Base-by-base conservation (phyloP, 2,888 invertebrate species). In the Tiphia femorata region DNA sequence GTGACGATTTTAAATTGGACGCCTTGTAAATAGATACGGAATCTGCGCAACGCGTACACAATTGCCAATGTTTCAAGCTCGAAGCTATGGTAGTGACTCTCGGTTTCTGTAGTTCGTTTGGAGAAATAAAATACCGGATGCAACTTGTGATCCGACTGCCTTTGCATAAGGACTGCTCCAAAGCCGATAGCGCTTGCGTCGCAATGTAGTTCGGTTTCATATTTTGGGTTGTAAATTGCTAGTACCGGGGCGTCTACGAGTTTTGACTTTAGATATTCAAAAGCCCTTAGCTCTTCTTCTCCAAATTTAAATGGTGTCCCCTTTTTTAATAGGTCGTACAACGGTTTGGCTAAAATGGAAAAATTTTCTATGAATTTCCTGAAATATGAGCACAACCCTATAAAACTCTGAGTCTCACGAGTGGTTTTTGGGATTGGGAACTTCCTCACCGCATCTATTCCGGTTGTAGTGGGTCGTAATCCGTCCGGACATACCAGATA, bases 401-500 rank as follows among this genome's bases (percentile, higher is more conserved):
- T 19, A 14, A 38, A 38, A 38, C 38, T 38, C 3, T 20, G 38
- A 19, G 16, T 16, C 3, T 14, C 12, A 3, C 16, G 2, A 38
- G 8, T 38, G 16, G n/a, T n/a, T 38, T 38, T 38, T 14, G 38
- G 38, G 6, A 38, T 16, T 38, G 38, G 38, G 38, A 38, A 38
- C 2, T 38, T 16, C 5, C 3, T 14, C 16, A 16, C 38, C 38
- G 16, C 17, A 14, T 38, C 16, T 8, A 38, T 38, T 38, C 38
- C 38, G 7, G 29, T 10, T 27, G 7, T 27, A n/a, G n/a, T n/a
- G n/a, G n/a, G n/a, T n/a, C n/a, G n/a, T n/a, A n/a, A n/a, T n/a
- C n/a, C n/a, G n/a, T n/a, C n/a, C n/a, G n/a, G n/a, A 7, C 7
- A 27, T 27, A 27, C 80, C 10, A 8, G 7, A 27, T 8, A 27